A percentile compares a stretch with the other conserved stretches of the same genome.
These are phyloP conservation scores for Xenotilapia longispinis DNA, from an alignment of 2,113 vertebrate species.

Conservation along the genomic window DNA sequence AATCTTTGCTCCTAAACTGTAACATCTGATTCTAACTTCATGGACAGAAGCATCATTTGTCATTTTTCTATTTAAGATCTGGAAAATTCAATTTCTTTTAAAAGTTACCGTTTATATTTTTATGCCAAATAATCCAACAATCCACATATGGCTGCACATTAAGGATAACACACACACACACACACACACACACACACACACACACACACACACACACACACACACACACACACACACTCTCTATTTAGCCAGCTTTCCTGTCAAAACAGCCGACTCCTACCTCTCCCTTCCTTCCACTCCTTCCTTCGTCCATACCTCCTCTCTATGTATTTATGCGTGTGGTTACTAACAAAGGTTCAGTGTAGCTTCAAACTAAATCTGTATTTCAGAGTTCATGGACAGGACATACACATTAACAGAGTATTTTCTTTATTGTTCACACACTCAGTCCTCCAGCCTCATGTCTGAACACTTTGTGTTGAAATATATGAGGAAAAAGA, in stretches of 20 bases:
- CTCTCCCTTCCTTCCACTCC: not conserved
- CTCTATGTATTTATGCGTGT: not conserved
- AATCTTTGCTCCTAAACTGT: not conserved
- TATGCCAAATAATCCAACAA: not conserved
- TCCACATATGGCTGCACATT: not conserved
- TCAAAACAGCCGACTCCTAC: not conserved
- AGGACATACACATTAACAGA: not conserved
- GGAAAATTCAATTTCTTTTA: not conserved
- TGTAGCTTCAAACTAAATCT: not conserved
- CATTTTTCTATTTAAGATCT: not conserved
- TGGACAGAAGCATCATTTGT: not conserved
- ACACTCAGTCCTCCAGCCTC: not conserved
- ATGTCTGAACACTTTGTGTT: not conserved
- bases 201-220: not conserved
- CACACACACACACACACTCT: not conserved
- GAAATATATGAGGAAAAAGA: not conserved
- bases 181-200: not conserved
- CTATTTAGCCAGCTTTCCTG: not conserved
- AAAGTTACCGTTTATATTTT: not conserved
- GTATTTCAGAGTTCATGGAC: slow-evolving; percentile 12
- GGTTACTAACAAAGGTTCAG: not conserved
- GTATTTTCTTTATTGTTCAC: not conserved
- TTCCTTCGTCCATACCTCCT: not conserved
- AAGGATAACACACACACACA: not conserved
- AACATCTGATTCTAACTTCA: not conserved